Conservation (phyloP, 2,888 invertebrate species). For the Morpho achilles region DNA sequence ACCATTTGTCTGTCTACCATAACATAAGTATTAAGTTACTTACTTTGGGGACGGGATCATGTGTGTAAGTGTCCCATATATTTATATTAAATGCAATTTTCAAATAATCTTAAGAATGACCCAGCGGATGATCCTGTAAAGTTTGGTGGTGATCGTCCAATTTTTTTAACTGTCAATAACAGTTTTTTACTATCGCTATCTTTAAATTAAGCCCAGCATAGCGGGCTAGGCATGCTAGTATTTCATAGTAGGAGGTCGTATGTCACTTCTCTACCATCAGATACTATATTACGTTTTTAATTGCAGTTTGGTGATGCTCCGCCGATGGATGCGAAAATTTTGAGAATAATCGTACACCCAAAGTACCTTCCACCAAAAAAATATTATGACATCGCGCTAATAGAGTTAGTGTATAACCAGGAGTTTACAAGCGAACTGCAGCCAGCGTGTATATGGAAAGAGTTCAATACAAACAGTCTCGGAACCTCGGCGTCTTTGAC, state of each 20-base stretch:
- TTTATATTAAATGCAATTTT: no score
- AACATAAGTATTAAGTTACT: no score
- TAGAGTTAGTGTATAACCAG: slow-evolving; percentile 28
- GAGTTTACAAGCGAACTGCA: slow-evolving; percentile 28
- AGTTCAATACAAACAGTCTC: slow-evolving; percentile 24
- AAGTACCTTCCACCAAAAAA: slow-evolving; percentile 32
- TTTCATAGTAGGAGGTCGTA: no score
- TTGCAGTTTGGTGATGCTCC: slow-evolving; percentile 21
- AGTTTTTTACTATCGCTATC: no score
- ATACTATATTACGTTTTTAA: neutral
- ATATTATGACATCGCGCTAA: slow-evolving; percentile 39
- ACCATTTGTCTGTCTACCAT: no score
- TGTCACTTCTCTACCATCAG: no score
- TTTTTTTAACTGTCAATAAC: neutral
- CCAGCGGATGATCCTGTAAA: no score
- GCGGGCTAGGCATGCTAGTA: no score
- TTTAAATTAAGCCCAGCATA: no score
- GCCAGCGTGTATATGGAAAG: slow-evolving; percentile 36
- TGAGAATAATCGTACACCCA: slow-evolving; percentile 33
- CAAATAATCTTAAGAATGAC: no score
- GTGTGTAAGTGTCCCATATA: no score
- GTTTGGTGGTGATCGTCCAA: neutral
- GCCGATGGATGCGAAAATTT: slow-evolving; percentile 30
- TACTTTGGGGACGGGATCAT: no score
- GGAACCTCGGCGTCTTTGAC: slow-evolving; percentile 30